Evolutionary conservation across 2,113 vertebrate species (phyloP).

Genomic region (Microcebus murinus): DNA sequence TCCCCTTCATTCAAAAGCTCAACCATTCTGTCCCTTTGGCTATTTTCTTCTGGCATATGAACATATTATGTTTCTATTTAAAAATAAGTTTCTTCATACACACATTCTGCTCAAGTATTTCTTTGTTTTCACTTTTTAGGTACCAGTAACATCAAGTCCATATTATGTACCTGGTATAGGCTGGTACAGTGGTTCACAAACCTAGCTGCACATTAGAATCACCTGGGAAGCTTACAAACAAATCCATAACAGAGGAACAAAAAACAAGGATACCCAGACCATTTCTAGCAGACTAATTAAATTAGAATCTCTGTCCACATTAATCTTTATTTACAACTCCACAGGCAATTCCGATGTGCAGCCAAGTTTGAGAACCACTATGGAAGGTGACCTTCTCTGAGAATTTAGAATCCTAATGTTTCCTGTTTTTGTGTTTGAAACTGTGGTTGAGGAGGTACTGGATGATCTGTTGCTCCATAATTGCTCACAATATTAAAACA

Average conservation of each 20-base stretch:
- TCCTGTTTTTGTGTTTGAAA: background rate
- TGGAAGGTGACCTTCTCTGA: background rate
- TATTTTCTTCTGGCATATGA: background rate
- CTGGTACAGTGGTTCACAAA: background rate
- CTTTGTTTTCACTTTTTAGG: background rate
- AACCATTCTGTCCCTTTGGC: background rate
- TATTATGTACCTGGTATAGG: background rate
- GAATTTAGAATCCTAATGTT: background rate
- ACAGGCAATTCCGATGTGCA: background rate
- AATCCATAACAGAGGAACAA: background rate
- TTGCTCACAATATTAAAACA: background rate
- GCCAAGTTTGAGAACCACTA: background rate
- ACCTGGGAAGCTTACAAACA: background rate
- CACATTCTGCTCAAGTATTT: background rate
- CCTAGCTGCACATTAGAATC: background rate
- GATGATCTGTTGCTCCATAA: background rate
- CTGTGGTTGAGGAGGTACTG: background rate
- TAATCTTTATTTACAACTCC: background rate
- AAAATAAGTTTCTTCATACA: background rate
- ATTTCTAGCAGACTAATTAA: background rate
- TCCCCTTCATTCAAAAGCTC: background rate
- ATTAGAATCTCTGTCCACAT: background rate
- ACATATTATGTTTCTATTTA: background rate
- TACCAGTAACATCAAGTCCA: background rate
- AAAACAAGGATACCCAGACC: background rate